Evolutionary conservation across 2,888 invertebrate species (phyloP).

Genomic region (Eustalomyia histrio): DNA sequence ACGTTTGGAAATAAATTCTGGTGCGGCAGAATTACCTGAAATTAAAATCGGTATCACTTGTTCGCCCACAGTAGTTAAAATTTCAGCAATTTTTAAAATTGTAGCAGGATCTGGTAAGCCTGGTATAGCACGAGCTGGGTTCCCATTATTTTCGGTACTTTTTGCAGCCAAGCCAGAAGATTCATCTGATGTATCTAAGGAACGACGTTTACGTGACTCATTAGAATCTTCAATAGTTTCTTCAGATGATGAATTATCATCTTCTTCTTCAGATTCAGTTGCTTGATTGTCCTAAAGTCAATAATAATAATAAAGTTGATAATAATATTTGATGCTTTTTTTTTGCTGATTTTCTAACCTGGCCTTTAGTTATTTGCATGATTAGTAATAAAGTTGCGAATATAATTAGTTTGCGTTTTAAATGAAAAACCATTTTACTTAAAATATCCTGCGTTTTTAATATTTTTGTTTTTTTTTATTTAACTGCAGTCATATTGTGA

Average conservation of each 20-base stretch:
- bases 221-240: constrained; percentile 73
- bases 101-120: constrained; percentile 75
- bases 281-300: constrained; percentile 31
- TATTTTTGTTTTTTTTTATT: neutral
- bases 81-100: constrained; percentile 74
- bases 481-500: neutral
- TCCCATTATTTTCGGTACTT: constrained; percentile 14
- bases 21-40: constrained; percentile 69
- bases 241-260: constrained; percentile 74
- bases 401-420: constrained; percentile 45
- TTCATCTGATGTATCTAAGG: constrained; percentile 52
- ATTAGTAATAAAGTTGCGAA: constrained; percentile 41
- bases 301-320: neutral
- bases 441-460: neutral
- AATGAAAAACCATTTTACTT: constrained; percentile 52
- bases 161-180: constrained; percentile 40
- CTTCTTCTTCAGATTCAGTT: constrained; percentile 65
- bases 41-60: constrained; percentile 74
- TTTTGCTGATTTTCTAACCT: constrained; percentile 38
- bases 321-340: neutral
- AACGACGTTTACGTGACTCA: constrained; percentile 64
- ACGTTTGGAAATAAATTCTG: constrained; percentile 66
- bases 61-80: constrained; percentile 74
- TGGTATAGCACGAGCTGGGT: constrained; percentile 66
- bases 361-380: constrained; percentile 48